These are phyloP conservation scores for Prietella phreatophila DNA, from an alignment of 2,113 vertebrate genomes.

Conservation along the genomic window DNA sequence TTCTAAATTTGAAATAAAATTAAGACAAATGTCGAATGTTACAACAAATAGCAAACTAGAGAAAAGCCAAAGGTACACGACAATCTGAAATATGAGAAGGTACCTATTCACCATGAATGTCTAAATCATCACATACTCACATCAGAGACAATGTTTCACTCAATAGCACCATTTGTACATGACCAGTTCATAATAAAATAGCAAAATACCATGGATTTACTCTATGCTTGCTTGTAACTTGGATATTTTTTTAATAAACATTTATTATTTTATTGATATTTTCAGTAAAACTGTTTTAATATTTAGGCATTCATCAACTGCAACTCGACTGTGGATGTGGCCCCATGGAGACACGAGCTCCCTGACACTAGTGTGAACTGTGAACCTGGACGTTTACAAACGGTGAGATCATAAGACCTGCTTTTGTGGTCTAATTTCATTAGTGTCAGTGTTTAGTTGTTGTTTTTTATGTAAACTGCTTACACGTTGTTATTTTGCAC, in stretches of 20 bases:
- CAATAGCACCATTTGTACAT: background rate
- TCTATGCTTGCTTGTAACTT: background rate
- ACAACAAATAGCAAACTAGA: background rate
- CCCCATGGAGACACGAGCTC: conserved; percentile 69
- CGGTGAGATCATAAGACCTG: conserved; percentile 38
- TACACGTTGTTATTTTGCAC: background rate
- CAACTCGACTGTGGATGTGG: conserved; percentile 70
- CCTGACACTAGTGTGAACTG: conserved; percentile 68
- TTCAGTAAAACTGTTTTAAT: conserved; percentile 23
- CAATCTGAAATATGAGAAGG: background rate
- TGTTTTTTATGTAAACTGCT: background rate
- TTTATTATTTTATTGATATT: background rate
- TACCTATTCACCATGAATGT: background rate
- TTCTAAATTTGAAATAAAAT: background rate
- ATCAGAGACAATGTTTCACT: background rate
- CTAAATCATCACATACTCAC: background rate
- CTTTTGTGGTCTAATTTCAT: background rate
- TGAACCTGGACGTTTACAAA: conserved; percentile 53
- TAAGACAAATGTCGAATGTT: background rate
- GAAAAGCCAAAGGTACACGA: background rate
- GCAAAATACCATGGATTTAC: background rate
- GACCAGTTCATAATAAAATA: background rate
- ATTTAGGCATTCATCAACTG: conserved; percentile 74
- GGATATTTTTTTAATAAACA: too few relatives aligned
- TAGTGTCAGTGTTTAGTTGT: background rate